Evolutionary conservation across 2,113 vertebrate species (phyloP), one percentile per base, ranked within the genome.

Genomic region (Tachysurus vachellii): DNA sequence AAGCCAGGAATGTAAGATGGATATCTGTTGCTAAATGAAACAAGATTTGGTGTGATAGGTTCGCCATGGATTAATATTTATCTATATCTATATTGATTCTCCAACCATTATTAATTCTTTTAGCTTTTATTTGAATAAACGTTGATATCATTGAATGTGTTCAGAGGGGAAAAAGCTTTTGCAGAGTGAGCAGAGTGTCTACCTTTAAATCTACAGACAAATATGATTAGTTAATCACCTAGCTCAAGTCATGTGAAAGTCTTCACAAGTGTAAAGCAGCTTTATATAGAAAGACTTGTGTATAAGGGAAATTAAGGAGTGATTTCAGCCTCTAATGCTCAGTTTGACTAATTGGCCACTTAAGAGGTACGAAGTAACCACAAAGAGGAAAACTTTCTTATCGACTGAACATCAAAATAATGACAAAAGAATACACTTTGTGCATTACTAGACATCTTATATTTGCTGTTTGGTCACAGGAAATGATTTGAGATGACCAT

Each of bases 1-100:
- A 57, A 56, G 6, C 36, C 62, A 50, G 89, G 82, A 88, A 87
- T 87, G 82, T 26, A 64, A 16, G 47, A 83, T 70, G 21, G 79
- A 57, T 71, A 80, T 84, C 73, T 86, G 36, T 47, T 79, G 44
- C 56, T 84, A 82, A 88, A 54, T 54, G 64, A 59, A 83, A 44
- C 80, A 89, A 16, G 23, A 73, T 86, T 75, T 53, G 50, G n/a
- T 44, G 21, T 50, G 19, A 85, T 59, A 16, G 19, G 4, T 11
- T 26, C 61, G 9, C 17, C 36, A 42, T 26, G 26, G 36, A 61
- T 61, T 54, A n/a, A 70, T 10, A 31, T 44, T 19, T 26, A 17
- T 36, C 4, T 10, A 23, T 10, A 73, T 21, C 17, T 21, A 73
- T 73, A 23, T 70, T 5, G 0, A 70, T 71, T 19, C 16, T 73